Evolutionary conservation across 2,888 invertebrate genomes (phyloP).

Genomic region (Athrips mouffetella): DNA sequence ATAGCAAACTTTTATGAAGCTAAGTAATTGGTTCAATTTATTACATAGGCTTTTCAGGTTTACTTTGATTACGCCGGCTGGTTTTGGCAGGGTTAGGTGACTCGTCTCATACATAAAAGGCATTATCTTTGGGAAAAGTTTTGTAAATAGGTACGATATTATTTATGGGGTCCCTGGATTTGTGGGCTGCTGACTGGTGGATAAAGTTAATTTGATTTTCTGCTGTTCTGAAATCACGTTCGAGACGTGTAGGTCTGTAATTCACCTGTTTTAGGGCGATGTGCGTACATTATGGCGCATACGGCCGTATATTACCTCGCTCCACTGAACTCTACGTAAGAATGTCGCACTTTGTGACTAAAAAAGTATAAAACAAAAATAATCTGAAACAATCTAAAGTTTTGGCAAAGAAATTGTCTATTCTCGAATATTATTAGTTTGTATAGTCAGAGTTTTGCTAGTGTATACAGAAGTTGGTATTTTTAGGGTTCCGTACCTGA

Average conservation of each 20-base stretch:
- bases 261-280: constrained; percentile 51
- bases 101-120: constrained; percentile 20
- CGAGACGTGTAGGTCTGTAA: constrained; percentile 46
- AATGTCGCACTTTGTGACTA: too few species aligned
- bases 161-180: not conserved
- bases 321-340: constrained; percentile 46
- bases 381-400: too few species aligned
- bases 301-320: constrained; percentile 61
- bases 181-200: constrained; percentile 56
- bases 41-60: constrained; percentile 17
- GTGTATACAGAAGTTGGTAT: too few species aligned
- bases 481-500: too few species aligned
- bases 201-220: constrained; percentile 65
- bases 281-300: constrained; percentile 52
- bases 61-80: constrained; percentile 14
- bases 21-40: constrained; percentile 29
- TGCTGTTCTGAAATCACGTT: constrained; percentile 59
- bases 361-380: not conserved
- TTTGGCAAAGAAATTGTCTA: too few species aligned
- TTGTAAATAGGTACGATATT: constrained; percentile 15
- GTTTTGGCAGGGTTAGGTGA: constrained; percentile 11
- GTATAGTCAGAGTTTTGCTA: too few species aligned
- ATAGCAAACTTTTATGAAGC: constrained; percentile 27
- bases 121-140: constrained; percentile 1
- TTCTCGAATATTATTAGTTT: too few species aligned